Conservation (phyloP, 1,140 invertebrate species). For the Drosophila carrolli region DNA sequence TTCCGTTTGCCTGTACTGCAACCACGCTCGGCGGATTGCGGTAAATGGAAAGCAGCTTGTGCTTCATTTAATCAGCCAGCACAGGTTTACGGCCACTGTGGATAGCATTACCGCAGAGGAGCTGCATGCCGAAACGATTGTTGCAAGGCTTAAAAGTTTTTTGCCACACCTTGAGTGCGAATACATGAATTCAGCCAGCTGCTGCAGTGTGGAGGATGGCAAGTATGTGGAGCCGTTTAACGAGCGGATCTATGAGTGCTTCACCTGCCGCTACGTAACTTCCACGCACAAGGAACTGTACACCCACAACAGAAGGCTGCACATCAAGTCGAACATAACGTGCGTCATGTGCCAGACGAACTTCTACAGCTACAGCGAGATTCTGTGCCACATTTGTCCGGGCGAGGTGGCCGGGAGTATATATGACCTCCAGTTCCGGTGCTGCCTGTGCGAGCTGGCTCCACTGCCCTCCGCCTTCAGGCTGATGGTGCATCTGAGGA, state of each 20-base stretch:
- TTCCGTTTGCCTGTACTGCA: conserved; percentile 91
- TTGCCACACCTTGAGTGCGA: conserved; percentile 87
- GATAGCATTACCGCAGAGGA: conserved; percentile 90
- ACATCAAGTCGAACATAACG: conserved; percentile 91
- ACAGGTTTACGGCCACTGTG: conserved; percentile 90
- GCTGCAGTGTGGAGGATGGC: conserved; percentile 86
- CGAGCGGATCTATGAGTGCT: conserved; percentile 91
- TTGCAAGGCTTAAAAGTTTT: conserved; percentile 87
- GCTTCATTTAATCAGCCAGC: conserved; percentile 91
- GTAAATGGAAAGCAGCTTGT: conserved; percentile 92
- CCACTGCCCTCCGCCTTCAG: conserved; percentile 92
- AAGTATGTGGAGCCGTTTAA: conserved; percentile 55
- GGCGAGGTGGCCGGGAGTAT: conserved; percentile 88
- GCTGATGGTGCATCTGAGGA: conserved; percentile 93
- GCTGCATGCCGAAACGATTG: conserved; percentile 89
- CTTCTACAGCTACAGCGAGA: conserved; percentile 93
- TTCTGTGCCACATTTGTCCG: conserved; percentile 93
- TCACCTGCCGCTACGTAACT: conserved; percentile 92
- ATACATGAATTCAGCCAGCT: conserved; percentile 90
- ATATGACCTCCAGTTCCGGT: conserved; percentile 87
- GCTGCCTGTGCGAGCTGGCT: conserved; percentile 90
- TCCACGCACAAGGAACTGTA: conserved; percentile 92
- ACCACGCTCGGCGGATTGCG: conserved; percentile 92
- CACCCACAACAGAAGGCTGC: conserved; percentile 93
- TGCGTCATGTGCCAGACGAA: conserved; percentile 94